Percentiles rank a stretch among this genome's conserved stretches.
Evolutionary conservation across 2,888 invertebrate genomes (phyloP).

Genomic region (Trichogramma evanescens): DNA sequence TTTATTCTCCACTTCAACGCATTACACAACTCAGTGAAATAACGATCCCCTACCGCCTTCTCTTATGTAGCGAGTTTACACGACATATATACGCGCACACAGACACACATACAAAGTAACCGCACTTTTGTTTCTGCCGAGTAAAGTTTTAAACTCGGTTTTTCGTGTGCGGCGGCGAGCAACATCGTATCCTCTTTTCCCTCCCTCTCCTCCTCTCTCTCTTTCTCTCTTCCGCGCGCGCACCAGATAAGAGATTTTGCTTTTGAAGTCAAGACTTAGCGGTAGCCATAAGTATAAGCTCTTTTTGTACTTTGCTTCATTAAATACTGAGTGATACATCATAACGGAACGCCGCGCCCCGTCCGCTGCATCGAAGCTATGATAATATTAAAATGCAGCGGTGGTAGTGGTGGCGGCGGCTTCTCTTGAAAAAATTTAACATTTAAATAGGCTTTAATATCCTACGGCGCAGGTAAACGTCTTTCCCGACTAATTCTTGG

Average conservation of each 20-base stretch:
- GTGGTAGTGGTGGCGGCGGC: no score
- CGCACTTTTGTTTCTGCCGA: conserved; percentile 5
- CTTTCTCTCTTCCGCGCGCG: no score
- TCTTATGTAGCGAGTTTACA: neutral
- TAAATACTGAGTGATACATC: conserved; percentile 15
- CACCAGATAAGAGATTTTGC: conserved; percentile 30
- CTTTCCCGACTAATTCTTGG: neutral
- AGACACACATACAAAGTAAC: conserved; percentile 5
- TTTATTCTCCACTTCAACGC: neutral
- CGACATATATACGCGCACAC: no score
- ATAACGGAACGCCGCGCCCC: neutral
- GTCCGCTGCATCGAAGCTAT: no score
- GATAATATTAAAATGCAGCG: no score
- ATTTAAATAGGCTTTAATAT: neutral
- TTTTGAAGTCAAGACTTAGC: conserved; percentile 28
- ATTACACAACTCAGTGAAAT: neutral
- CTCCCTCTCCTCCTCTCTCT: no score
- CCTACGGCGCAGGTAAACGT: neutral
- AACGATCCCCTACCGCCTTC: neutral
- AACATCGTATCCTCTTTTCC: neutral
- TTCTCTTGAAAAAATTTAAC: neutral
- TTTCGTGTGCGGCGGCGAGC: neutral
- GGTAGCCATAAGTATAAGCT: neutral
- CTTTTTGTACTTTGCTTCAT: conserved; percentile 9
- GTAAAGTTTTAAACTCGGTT: conserved; percentile 8